Evolutionary conservation across 2,113 vertebrate species (phyloP).

Genomic region (Phaethon lepturus): DNA sequence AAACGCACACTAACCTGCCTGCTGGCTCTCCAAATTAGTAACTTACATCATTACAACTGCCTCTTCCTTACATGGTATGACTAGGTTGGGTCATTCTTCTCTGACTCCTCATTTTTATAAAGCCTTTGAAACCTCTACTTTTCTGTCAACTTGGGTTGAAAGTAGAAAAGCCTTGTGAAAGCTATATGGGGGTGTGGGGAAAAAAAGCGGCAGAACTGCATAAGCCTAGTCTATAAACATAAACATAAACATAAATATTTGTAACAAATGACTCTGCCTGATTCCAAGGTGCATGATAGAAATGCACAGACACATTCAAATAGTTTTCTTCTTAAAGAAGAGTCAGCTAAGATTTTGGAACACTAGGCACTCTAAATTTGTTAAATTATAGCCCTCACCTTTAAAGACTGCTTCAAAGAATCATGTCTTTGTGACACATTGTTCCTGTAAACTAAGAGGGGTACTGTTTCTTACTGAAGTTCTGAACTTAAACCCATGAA

Average conservation of each 20-base stretch:
- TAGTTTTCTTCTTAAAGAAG: neutral
- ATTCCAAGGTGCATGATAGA: neutral
- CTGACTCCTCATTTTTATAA: neutral
- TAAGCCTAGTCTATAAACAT: neutral
- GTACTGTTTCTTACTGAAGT: neutral
- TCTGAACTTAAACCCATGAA: neutral
- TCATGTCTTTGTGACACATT: neutral
- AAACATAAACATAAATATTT: neutral
- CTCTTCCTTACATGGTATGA: neutral
- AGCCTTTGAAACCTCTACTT: neutral
- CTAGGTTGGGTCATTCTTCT: neutral
- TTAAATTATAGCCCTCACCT: neutral
- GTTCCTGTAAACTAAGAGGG: neutral
- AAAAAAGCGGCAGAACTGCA: neutral
- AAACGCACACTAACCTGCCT: neutral
- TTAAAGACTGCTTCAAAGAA: neutral
- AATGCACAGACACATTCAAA: neutral
- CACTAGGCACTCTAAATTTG: neutral
- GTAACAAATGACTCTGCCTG: neutral
- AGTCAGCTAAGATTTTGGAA: neutral
- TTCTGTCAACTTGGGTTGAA: neutral
- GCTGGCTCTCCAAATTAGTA: neutral
- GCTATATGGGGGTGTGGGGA: accelerated
- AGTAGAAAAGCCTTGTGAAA: neutral
- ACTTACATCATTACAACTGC: neutral